Percentiles rank a stretch among this genome's conserved stretches.
These are phyloP conservation scores for Pemphredon lugubris DNA, from an alignment of 2,888 invertebrate genomes.

Conservation along the genomic window DNA sequence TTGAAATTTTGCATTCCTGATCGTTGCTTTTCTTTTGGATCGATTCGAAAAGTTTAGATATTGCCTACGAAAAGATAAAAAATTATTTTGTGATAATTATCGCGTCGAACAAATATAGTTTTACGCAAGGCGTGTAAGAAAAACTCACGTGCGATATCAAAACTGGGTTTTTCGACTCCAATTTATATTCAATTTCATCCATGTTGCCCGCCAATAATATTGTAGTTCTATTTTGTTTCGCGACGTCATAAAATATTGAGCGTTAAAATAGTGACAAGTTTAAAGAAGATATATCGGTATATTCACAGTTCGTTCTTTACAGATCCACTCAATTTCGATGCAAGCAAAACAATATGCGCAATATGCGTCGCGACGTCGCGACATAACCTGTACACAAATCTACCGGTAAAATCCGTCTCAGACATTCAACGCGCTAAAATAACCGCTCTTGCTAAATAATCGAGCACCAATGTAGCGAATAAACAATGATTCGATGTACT, in stretches of 20 bases:
- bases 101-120: too few species aligned
- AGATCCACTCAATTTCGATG: not conserved
- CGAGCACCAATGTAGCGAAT: too few species aligned
- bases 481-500: too few species aligned
- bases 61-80: conserved; percentile 76
- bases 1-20: conserved; percentile 35
- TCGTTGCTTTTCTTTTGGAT: conserved; percentile 81
- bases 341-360: not conserved
- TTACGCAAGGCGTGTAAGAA: not conserved
- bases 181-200: conserved; percentile 85
- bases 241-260: not conserved
- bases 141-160: conserved; percentile 82
- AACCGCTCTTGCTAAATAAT: too few species aligned
- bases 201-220: conserved; percentile 78
- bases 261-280: not conserved
- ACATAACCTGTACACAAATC: too few species aligned
- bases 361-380: too few species aligned
- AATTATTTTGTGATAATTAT: too few species aligned
- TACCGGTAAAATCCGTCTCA: too few species aligned
- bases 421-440: too few species aligned
- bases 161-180: conserved; percentile 83
- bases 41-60: conserved; percentile 83
- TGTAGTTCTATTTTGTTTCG: not conserved
- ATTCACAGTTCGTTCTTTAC: not conserved
- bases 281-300: not conserved